phyloP scores from a whole-genome alignment of 2,113 vertebrate genomes.

The Scomber colias region DNA sequence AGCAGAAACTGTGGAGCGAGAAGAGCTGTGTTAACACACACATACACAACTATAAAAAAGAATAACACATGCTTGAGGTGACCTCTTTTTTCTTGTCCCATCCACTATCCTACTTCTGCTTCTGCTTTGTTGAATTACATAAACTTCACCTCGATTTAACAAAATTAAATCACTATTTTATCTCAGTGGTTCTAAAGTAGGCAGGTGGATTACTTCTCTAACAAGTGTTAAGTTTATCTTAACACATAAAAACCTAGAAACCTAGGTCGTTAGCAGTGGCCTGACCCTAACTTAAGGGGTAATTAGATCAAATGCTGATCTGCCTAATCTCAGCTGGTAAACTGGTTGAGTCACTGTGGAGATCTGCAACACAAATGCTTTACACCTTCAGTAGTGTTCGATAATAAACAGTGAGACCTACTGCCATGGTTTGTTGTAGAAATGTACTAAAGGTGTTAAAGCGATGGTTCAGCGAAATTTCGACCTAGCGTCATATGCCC shows the following conservation, averaged over 20 bases:
- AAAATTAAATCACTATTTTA: conserved; percentile 8
- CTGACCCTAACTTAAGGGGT: conserved; percentile 31
- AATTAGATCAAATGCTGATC: conserved; percentile 65
- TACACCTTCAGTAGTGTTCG: not conserved
- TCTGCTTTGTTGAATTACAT: conserved; percentile 43
- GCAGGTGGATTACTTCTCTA: not conserved
- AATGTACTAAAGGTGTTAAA: too few relatives aligned
- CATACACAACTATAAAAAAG: not conserved
- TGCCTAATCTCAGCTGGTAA: conserved; percentile 32
- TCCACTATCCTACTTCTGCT: conserved; percentile 29
- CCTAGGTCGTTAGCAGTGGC: conserved; percentile 8
- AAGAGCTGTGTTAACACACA: conserved; percentile 25
- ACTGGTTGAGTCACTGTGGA: conserved; percentile 2
- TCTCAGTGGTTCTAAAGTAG: not conserved
- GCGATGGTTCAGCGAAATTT: too few relatives aligned
- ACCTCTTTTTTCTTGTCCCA: conserved; percentile 35
- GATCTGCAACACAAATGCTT: conserved; percentile 12
- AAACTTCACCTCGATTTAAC: conserved; percentile 16
- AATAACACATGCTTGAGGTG: conserved; percentile 14
- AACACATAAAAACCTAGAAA: not conserved
- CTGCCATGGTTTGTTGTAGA: not conserved
- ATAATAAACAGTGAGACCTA: not conserved
- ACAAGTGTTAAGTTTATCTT: not conserved
- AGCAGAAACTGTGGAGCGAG: conserved; percentile 89
- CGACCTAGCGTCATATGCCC: too few relatives aligned